Evolutionary conservation across 1,140 invertebrate genomes (phyloP).

Genomic region (Camponotus floridanus): DNA sequence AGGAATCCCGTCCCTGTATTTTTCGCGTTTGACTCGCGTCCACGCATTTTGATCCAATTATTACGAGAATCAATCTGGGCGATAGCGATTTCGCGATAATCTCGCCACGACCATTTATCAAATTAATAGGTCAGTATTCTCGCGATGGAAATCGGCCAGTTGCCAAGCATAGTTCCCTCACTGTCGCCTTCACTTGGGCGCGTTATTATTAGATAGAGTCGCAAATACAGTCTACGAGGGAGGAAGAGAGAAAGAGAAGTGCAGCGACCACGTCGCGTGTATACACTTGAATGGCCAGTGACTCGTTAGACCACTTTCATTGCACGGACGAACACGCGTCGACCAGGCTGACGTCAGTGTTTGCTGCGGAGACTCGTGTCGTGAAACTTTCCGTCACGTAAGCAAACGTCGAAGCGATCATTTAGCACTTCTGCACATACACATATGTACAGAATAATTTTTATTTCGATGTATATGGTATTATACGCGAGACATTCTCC

Average conservation of each 20-base stretch:
- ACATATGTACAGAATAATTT: background rate
- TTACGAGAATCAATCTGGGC: background rate
- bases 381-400: conserved; percentile 63
- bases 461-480: background rate
- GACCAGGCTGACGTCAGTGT: conserved; percentile 47
- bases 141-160: background rate
- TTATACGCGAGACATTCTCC: conserved; percentile 45
- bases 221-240: background rate
- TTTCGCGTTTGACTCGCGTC: conserved; percentile 13
- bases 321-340: conserved; percentile 54
- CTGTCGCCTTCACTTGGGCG: conserved; percentile 29
- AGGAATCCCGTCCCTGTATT: background rate
- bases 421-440: background rate
- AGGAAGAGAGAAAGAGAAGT: background rate
- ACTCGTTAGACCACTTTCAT: conserved; percentile 81
- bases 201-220: conserved; percentile 18
- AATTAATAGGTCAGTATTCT: background rate
- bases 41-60: conserved; percentile 18
- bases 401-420: conserved; percentile 4
- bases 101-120: background rate
- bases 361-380: conserved; percentile 27
- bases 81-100: conserved; percentile 6
- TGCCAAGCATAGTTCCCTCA: background rate
- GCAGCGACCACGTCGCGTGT: conserved; percentile 12
- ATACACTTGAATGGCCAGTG: conserved; percentile 66